Percentiles rank a stretch among this genome's conserved stretches.
Conservation (phyloP, 2,888 invertebrate species). For the Camponotus fellah region DNA sequence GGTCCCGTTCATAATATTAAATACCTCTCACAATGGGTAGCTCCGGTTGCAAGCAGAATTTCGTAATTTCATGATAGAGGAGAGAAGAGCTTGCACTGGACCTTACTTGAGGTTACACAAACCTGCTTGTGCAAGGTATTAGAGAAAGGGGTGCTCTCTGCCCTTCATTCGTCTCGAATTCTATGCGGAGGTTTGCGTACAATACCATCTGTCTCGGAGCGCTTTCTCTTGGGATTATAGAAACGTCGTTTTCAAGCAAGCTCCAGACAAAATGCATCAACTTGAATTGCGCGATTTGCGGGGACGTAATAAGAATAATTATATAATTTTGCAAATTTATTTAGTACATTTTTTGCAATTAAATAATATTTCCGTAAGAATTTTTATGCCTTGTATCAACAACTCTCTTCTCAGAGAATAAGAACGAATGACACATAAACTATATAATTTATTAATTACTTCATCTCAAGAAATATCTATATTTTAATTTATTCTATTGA, state of each 20-base stretch:
- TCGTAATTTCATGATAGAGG: constrained; percentile 38
- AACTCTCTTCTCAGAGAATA: background rate
- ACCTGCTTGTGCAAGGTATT: constrained; percentile 44
- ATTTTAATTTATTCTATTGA: constrained; percentile 26
- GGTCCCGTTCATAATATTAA: constrained; percentile 13
- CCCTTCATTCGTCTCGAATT: constrained; percentile 60
- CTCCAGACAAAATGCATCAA: constrained; percentile 45
- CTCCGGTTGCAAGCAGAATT: constrained; percentile 29
- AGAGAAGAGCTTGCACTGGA: constrained; percentile 20
- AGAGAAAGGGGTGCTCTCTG: constrained; percentile 42
- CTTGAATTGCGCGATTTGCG: constrained; percentile 39
- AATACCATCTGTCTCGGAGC: constrained; percentile 36
- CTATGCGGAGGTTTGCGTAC: constrained; percentile 49
- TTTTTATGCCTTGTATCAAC: background rate
- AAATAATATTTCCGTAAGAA: background rate
- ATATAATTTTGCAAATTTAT: constrained; percentile 34
- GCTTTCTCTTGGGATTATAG: constrained; percentile 52
- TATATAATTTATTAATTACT: background rate
- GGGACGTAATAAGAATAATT: constrained; percentile 25
- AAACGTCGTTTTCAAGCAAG: constrained; percentile 49
- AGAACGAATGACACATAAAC: background rate
- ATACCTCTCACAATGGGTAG: constrained; percentile 26
- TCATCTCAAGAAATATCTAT: background rate
- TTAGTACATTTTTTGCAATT: background rate
- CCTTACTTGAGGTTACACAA: constrained; percentile 48